Percentiles rank a stretch among this genome's conserved stretches.
These are phyloP conservation scores for Amazona vittata DNA, from an alignment of 2,113 vertebrate species.

Conservation along the genomic window DNA sequence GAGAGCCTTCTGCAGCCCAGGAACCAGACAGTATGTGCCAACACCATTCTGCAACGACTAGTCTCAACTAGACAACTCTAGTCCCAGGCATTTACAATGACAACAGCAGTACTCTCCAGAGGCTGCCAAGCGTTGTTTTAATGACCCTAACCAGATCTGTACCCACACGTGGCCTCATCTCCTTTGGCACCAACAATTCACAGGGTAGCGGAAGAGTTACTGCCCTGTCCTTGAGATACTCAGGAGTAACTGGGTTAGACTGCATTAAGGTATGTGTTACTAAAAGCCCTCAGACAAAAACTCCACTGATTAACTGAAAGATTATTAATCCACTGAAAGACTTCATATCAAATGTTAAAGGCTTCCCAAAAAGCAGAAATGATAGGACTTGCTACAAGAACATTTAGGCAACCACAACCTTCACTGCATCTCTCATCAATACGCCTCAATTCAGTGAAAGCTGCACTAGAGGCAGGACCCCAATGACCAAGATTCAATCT, in stretches of 20 bases:
- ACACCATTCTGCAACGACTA: neutral
- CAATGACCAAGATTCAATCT: neutral
- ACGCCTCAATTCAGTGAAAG: neutral
- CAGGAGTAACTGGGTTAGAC: neutral
- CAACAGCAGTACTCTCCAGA: neutral
- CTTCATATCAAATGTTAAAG: neutral
- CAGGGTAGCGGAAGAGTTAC: neutral
- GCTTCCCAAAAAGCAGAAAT: neutral
- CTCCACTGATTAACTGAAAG: neutral
- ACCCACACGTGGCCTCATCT: neutral
- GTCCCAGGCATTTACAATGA: neutral
- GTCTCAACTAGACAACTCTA: neutral
- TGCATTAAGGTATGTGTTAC: neutral
- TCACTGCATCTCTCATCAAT: neutral
- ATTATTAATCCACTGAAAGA: neutral
- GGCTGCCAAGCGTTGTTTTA: neutral
- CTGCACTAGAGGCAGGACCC: neutral
- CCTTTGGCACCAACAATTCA: neutral
- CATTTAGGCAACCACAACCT: neutral
- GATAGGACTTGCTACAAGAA: neutral
- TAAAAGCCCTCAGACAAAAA: neutral
- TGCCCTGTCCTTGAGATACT: neutral
- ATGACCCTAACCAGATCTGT: neutral
- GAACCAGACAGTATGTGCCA: fast-evolving
- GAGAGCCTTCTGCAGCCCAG: neutral